Conservation (phyloP, 2,113 vertebrate genomes). For the Sceloporus undulatus region DNA sequence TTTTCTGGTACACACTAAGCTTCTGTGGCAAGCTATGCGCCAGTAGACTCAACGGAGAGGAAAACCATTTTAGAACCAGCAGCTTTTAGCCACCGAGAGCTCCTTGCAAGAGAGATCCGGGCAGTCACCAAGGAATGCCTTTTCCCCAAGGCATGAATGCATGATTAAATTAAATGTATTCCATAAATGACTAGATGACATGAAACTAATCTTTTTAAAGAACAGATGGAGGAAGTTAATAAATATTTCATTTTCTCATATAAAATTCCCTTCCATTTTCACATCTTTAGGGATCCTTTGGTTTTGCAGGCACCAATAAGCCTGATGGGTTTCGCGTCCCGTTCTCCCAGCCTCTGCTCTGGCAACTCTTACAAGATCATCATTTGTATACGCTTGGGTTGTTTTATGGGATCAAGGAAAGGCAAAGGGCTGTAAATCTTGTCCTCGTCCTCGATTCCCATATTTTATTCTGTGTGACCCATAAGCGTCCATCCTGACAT, state of each 20-base stretch:
- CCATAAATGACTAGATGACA: conserved; percentile 68
- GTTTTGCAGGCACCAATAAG: conserved; percentile 67
- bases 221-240: conserved; percentile 75
- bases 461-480: conserved; percentile 68
- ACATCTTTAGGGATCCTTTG: conserved; percentile 68
- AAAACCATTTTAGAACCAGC: background rate
- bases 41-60: no score
- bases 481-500: conserved; percentile 66
- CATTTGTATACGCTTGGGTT: conserved; percentile 71
- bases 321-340: conserved; percentile 68
- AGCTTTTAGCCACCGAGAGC: conserved; percentile 51
- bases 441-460: conserved; percentile 65
- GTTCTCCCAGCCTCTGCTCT: conserved; percentile 59
- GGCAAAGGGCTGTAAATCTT: conserved; percentile 69
- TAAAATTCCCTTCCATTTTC: conserved; percentile 72
- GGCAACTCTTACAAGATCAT: conserved; percentile 65
- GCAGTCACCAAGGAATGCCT: conserved; percentile 44
- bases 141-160: conserved; percentile 56
- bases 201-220: conserved; percentile 71
- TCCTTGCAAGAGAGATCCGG: conserved; percentile 61
- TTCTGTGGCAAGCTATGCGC: no score
- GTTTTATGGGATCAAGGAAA: conserved; percentile 72
- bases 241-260: conserved; percentile 73
- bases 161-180: conserved; percentile 68
- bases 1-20: no score